These are phyloP conservation scores for Molossus alvarezi DNA, from an alignment of 2,797 vertebrate species.

Conservation along the genomic window DNA sequence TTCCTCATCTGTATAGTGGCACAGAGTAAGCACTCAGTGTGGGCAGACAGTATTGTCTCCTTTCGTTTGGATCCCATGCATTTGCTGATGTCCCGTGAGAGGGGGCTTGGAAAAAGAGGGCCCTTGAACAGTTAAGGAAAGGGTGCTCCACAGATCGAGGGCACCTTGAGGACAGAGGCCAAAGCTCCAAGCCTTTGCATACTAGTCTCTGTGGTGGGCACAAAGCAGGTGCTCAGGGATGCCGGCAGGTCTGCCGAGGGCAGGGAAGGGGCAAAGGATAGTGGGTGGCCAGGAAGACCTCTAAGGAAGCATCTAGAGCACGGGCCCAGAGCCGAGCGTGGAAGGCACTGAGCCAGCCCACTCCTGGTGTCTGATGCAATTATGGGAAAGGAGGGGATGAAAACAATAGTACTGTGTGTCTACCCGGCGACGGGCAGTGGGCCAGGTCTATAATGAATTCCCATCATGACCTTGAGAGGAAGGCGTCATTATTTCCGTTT, in stretches of 20 bases:
- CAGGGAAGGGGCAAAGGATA: background rate
- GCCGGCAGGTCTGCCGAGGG: background rate
- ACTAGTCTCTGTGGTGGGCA: background rate
- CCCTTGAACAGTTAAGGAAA: background rate
- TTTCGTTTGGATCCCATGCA: background rate
- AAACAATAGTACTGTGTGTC: background rate
- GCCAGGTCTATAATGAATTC: constrained; percentile 65
- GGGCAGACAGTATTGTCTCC: background rate
- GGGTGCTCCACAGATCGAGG: background rate
- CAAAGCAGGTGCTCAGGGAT: background rate
- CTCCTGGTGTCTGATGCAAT: background rate
- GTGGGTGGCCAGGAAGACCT: background rate
- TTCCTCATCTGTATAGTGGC: background rate
- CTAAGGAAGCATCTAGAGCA: background rate
- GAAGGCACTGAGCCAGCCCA: background rate
- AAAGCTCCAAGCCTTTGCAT: background rate
- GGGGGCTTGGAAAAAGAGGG: background rate
- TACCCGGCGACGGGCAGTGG: constrained; percentile 19
- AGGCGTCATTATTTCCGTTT: background rate
- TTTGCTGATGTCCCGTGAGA: background rate
- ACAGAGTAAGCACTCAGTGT: background rate
- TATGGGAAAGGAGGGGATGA: background rate
- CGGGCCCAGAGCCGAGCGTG: background rate
- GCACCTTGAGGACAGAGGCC: background rate
- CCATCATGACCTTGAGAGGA: constrained; percentile 40